These are phyloP conservation scores for Slavum lentiscoides DNA, from an alignment of 2,888 invertebrate species.

Conservation along the genomic window DNA sequence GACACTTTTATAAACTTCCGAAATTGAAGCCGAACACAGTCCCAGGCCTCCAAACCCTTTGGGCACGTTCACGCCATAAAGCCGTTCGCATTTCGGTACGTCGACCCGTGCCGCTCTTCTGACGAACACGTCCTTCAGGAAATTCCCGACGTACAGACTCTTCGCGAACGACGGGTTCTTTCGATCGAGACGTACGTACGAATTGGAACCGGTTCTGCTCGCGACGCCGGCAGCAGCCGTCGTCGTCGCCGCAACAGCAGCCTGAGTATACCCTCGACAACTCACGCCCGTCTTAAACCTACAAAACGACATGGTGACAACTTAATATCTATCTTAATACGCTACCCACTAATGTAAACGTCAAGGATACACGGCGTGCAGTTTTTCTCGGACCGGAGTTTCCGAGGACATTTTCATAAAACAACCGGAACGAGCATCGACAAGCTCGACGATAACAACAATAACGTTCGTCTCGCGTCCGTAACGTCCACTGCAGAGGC, in stretches of 20 bases:
- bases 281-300: conserved; percentile 11
- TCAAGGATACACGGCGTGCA: conserved; percentile 45
- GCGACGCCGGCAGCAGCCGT: not conserved
- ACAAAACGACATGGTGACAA: conserved; percentile 16
- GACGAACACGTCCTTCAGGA: conserved; percentile 20
- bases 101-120: not conserved
- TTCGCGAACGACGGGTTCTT: conserved; percentile 27
- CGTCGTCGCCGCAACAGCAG: not conserved
- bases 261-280: conserved; percentile 20
- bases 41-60: conserved; percentile 32
- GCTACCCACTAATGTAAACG: not conserved
- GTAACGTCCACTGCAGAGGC: no score
- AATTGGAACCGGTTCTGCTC: not conserved
- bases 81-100: not conserved
- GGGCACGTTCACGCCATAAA: not conserved
- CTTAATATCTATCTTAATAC: conserved; percentile 17
- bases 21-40: conserved; percentile 15
- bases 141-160: conserved; percentile 40
- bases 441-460: no score
- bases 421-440: no score
- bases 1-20: conserved; percentile 4
- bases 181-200: not conserved
- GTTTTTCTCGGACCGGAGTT: not conserved
- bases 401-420: conserved; percentile 20
- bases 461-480: no score